These are phyloP conservation scores for Papilio protenor DNA, from an alignment of 2,888 invertebrate genomes.

Conservation along the genomic window DNA sequence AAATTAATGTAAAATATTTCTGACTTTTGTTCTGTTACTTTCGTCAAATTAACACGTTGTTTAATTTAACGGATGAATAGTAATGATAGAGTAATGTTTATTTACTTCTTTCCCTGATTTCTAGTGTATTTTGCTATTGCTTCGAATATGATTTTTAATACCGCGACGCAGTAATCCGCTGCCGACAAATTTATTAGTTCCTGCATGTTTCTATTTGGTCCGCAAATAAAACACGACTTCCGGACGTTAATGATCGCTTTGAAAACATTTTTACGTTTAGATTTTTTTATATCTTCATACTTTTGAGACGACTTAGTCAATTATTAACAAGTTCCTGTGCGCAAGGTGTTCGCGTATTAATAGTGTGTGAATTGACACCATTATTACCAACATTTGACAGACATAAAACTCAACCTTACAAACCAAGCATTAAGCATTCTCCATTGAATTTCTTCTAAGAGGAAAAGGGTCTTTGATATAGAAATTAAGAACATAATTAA, in stretches of 20 bases:
- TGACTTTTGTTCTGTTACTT: background rate
- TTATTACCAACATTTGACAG: background rate
- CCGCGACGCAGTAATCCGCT: slow-evolving; percentile 23
- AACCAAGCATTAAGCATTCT: background rate
- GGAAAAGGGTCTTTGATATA: background rate
- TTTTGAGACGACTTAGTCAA: slow-evolving; percentile 5
- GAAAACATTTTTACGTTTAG: slow-evolving; percentile 10
- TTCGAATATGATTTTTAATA: background rate
- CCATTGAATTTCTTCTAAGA: background rate
- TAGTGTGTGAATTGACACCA: background rate
- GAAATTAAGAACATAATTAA: background rate
- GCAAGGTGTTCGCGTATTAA: background rate
- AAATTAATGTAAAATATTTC: background rate
- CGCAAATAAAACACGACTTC: slow-evolving; percentile 53
- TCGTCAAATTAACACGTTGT: background rate
- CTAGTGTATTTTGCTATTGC: background rate
- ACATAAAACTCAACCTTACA: background rate
- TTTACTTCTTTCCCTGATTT: background rate
- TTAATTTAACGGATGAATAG: background rate
- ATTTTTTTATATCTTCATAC: slow-evolving; percentile 17
- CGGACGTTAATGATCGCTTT: slow-evolving; percentile 44
- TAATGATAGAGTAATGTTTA: background rate
- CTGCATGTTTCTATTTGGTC: slow-evolving; percentile 51
- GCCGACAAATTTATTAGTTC: slow-evolving; percentile 59
- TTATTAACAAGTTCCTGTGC: background rate